phyloP scores from a whole-genome alignment of 2,888 invertebrate genomes.

The Stratiomys singularior region DNA sequence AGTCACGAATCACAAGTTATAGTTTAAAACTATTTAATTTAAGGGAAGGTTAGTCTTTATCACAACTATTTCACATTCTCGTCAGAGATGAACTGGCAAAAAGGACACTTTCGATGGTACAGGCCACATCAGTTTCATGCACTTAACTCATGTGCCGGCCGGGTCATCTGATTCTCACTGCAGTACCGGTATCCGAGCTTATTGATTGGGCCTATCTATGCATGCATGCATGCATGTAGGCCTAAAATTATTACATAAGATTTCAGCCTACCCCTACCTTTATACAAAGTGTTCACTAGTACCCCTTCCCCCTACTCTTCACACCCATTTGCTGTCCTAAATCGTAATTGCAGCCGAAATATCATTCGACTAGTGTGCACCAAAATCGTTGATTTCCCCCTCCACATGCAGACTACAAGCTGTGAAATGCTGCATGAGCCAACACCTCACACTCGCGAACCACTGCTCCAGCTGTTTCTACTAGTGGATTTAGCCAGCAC shows the following conservation, averaged over 20 bases:
- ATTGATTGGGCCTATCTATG: background rate
- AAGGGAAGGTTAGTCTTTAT: background rate
- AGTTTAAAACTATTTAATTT: background rate
- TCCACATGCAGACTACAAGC: background rate
- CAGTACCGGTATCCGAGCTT: background rate
- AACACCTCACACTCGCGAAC: background rate
- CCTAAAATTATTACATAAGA: slow-evolving; percentile 5
- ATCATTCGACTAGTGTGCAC: slow-evolving; percentile 21
- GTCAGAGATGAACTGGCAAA: slow-evolving; percentile 8
- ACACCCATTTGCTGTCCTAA: background rate
- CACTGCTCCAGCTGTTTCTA: background rate
- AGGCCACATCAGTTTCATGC: slow-evolving; percentile 20
- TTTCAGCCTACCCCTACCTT: no score
- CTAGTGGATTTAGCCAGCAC: background rate
- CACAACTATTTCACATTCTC: slow-evolving; percentile 5
- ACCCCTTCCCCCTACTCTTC: background rate
- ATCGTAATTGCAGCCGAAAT: background rate
- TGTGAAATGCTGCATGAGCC: no score
- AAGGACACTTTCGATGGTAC: slow-evolving; percentile 15
- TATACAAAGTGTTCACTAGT: background rate
- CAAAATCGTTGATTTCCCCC: slow-evolving; percentile 22
- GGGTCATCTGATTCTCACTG: slow-evolving; percentile 19
- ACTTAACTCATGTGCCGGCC: slow-evolving; percentile 32
- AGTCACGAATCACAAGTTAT: background rate
- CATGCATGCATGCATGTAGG: slow-evolving; percentile 1